Percentiles rank a stretch among this genome's conserved stretches.
Evolutionary conservation across 1,140 invertebrate genomes (phyloP).

Genomic region (Panonychus citri): DNA sequence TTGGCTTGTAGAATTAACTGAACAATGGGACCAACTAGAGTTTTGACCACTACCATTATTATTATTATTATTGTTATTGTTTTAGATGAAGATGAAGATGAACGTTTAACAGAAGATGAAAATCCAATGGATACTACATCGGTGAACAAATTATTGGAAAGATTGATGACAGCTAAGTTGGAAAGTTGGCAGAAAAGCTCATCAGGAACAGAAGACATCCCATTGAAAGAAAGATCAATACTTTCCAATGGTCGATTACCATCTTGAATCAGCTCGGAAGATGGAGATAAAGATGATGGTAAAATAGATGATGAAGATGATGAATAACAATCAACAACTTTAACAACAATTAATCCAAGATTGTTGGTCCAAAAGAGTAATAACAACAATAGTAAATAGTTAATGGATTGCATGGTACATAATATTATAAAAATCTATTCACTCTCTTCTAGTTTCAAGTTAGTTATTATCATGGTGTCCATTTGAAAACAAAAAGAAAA

Average conservation of each 20-base stretch:
- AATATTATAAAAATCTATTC: neutral
- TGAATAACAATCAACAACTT: neutral
- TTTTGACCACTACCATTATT: conserved; percentile 8
- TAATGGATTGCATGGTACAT: neutral
- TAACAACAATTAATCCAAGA: neutral
- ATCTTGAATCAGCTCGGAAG: conserved; percentile 22
- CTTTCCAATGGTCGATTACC: conserved; percentile 44
- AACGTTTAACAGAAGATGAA: conserved; percentile 21
- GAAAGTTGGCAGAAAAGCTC: conserved; percentile 39
- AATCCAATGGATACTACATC: conserved; percentile 47
- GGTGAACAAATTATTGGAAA: conserved; percentile 51
- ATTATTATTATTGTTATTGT: conserved; percentile 26
- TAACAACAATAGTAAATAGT: neutral
- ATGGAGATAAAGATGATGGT: neutral
- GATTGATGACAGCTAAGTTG: conserved; percentile 53
- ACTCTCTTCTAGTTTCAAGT: no score
- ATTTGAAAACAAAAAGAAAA: no score
- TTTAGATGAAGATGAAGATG: no score
- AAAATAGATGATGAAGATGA: no score
- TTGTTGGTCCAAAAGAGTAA: no score
- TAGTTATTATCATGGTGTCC: no score
- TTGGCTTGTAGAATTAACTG: conserved; percentile 27
- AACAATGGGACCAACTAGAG: neutral
- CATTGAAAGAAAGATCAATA: conserved; percentile 14
- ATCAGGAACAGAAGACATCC: conserved; percentile 10